A percentile compares a stretch with the other conserved stretches of the same genome.
phyloP scores from a whole-genome alignment of 1,140 invertebrate genomes.

The Drosophila mayri region DNA sequence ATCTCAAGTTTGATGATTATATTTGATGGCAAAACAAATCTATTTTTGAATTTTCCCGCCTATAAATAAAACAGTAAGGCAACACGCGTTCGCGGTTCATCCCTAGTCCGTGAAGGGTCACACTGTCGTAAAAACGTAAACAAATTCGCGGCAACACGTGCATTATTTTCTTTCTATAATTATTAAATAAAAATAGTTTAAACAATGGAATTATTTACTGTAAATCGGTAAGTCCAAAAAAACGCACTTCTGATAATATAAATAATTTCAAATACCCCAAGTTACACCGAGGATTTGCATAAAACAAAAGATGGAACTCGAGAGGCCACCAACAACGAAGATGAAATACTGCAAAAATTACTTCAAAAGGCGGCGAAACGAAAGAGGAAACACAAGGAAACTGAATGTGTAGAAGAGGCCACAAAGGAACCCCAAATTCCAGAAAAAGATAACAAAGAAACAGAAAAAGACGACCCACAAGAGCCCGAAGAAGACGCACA shows the following conservation, averaged over 20 bases:
- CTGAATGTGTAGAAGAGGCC: constrained; percentile 29
- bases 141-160: constrained; percentile 65
- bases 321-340: constrained; percentile 78
- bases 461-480: not conserved
- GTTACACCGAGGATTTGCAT: constrained; percentile 54
- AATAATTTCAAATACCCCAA: not conserved
- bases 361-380: constrained; percentile 85
- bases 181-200: constrained; percentile 14
- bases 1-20: too few species aligned
- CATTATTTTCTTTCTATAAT: constrained; percentile 10
- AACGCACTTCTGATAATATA: not conserved
- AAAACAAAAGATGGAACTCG: constrained; percentile 20
- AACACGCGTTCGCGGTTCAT: not conserved
- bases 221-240: constrained; percentile 66
- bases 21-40: too few species aligned
- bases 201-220: constrained; percentile 81
- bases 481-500: not conserved
- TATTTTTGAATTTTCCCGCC: not conserved
- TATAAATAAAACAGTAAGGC: not conserved
- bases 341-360: constrained; percentile 86
- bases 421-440: constrained; percentile 9
- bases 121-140: constrained; percentile 60
- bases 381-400: constrained; percentile 68
- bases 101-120: constrained; percentile 8
- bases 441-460: not conserved